These are phyloP conservation scores for Neosilurus hyrtlii DNA, from an alignment of 2,797 vertebrate species.

Conservation along the genomic window DNA sequence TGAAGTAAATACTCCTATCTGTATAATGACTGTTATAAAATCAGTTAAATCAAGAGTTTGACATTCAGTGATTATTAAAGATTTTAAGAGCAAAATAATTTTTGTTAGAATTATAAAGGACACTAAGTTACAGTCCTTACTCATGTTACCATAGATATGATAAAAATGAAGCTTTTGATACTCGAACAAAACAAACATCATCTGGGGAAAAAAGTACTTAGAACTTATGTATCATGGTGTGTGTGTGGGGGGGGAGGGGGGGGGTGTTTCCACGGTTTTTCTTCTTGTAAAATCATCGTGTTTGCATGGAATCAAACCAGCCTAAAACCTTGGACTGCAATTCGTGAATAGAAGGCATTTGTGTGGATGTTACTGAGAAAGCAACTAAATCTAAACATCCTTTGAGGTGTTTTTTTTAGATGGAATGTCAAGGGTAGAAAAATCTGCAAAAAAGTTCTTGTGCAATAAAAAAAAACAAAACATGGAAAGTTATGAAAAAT, in stretches of 20 bases:
- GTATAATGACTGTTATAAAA: not conserved
- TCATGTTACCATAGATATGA: slow-evolving; percentile 21
- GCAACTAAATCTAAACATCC: not conserved
- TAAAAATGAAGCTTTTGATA: slow-evolving; percentile 7
- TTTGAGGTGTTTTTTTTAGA: not conserved
- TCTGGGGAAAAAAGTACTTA: slow-evolving; percentile 14
- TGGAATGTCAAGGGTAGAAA: not conserved
- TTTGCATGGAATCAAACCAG: not conserved
- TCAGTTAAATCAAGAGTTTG: too few relatives aligned
- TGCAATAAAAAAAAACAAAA: not conserved
- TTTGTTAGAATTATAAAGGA: not conserved
- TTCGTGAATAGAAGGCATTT: not conserved
- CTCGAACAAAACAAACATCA: slow-evolving; percentile 9
- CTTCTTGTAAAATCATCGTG: not conserved
- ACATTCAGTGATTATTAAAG: not conserved
- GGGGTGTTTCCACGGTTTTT: slow-evolving; percentile 1
- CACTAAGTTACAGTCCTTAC: not conserved
- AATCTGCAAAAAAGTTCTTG: not conserved
- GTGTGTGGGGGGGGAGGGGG: not conserved
- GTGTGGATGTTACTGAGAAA: not conserved
- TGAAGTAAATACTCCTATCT: not conserved
- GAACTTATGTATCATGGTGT: not conserved
- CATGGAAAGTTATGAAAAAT: not conserved
- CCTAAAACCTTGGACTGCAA: not conserved
- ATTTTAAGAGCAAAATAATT: not conserved